A percentile compares a stretch with the other conserved stretches of the same genome.
Evolutionary conservation across 2,888 invertebrate species (phyloP).

Genomic region (Aricia artaxerxes): DNA sequence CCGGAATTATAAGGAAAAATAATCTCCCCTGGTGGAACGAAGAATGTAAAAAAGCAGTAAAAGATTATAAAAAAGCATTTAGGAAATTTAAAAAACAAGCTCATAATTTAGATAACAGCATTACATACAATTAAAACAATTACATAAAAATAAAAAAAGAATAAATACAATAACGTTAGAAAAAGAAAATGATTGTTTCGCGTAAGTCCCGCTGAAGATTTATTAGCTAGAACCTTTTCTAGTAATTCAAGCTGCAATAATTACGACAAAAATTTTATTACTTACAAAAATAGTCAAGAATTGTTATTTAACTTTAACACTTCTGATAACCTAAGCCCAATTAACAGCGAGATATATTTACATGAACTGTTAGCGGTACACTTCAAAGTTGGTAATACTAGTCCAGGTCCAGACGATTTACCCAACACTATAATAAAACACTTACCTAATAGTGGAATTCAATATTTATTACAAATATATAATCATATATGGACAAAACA

Average conservation of each 20-base stretch:
- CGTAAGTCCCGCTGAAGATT: not conserved
- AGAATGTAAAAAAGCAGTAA: constrained; percentile 6
- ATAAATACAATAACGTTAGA: not conserved
- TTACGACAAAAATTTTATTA: not conserved
- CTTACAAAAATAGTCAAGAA: constrained; percentile 14
- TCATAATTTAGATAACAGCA: too few species aligned
- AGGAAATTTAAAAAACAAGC: too few species aligned
- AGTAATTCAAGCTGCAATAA: constrained; percentile 3
- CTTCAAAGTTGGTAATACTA: not conserved
- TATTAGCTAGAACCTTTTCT: constrained; percentile 14
- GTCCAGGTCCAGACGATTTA: not conserved
- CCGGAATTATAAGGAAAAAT: not conserved
- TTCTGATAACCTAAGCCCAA: not conserved
- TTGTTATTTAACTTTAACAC: constrained; percentile 7
- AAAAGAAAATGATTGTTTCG: constrained; percentile 3
- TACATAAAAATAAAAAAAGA: constrained; percentile 13
- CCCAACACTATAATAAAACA: too few species aligned
- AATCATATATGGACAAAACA: too few species aligned
- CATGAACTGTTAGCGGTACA: not conserved
- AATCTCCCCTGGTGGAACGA: constrained; percentile 3
- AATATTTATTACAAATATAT: too few species aligned
- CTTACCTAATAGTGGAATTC: too few species aligned
- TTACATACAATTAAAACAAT: too few species aligned
- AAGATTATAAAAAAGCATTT: too few species aligned
- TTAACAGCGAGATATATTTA: not conserved